Evolutionary conservation across 2,888 invertebrate genomes (phyloP).

Genomic region (Calliphora vomitoria): DNA sequence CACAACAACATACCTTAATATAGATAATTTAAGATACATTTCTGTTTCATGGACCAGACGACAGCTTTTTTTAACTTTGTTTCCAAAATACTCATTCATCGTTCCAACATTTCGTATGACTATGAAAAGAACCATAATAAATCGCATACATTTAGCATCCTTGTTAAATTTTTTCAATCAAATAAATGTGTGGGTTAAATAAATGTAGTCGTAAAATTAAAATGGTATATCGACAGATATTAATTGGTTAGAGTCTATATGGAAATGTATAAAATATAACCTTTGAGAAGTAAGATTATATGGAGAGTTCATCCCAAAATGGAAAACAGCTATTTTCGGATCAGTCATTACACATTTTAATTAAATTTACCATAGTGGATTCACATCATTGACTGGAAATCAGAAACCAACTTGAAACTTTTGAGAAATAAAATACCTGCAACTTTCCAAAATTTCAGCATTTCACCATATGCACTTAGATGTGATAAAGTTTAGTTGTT

Average conservation of each 20-base stretch:
- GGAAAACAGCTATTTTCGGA: too few relatives aligned
- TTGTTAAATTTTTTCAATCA: not conserved
- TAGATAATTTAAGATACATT: not conserved
- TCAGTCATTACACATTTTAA: too few relatives aligned
- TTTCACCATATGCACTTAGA: too few relatives aligned
- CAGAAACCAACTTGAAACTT: too few relatives aligned
- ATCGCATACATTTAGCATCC: not conserved
- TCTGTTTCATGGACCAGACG: not conserved
- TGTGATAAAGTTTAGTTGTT: too few relatives aligned
- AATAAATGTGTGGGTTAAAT: conserved; percentile 7
- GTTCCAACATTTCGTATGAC: not conserved
- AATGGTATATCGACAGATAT: not conserved
- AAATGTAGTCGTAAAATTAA: not conserved
- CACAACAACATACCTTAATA: not conserved
- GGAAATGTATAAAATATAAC: too few relatives aligned
- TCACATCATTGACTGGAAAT: too few relatives aligned
- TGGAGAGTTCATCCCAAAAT: too few relatives aligned
- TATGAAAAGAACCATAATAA: not conserved
- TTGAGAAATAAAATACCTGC: too few relatives aligned
- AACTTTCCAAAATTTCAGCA: too few relatives aligned
- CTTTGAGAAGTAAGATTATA: too few relatives aligned
- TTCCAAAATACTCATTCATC: not conserved
- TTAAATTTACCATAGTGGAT: too few relatives aligned
- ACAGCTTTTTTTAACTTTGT: not conserved
- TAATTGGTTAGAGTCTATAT: not conserved